Base-by-base conservation (phyloP, 2,113 vertebrate species). In the Beaufortia kweichowensis region DNA sequence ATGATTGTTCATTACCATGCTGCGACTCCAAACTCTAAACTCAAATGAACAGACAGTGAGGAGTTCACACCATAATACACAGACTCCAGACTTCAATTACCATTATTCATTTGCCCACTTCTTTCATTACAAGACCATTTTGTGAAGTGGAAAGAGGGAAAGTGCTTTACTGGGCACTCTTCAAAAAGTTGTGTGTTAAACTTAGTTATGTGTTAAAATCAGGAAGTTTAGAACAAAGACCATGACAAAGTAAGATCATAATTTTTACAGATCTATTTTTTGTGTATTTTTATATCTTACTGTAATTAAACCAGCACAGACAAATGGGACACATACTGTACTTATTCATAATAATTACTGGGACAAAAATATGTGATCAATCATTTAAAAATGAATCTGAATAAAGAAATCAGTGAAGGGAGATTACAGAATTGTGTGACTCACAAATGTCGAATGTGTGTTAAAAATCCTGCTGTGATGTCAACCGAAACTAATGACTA, bases 1-100 rank as follows among this genome's bases (percentile, higher is more conserved):
- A 75, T 81, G 78, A 84, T 84, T 84, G 84, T 83, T 88, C 79
- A 87, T 85, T 81, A 81, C 75, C 73, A 79, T 69, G 67, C 84
- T 78, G 59, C 61, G 43, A 70, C 67, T 71, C 78, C 77, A 82
- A 84, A 82, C 81, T 50, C 59, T 43, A 66, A 69, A 72, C 56
- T 67, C 69, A 4, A 66, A 15, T 57, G 60, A 79, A 59, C 31
- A 72, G 61, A 59, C 39, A 55, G 17, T 73, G 61, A 80, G 53
- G 29, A 76, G 67, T 70, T 77, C 68, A 60, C 67, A 26, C 59
- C 59, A 63, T 78, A 43, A 74, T 74, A 50, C 29, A 53, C 10
- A 62, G 59, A 64, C 46, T 70, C 35, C 50, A 76, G 43, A 66
- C 63, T 19, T 76, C 26, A 74, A 15, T 67, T 48, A 74, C 43